Conservation (phyloP, 2,888 invertebrate species). For the Metalampra italica region DNA sequence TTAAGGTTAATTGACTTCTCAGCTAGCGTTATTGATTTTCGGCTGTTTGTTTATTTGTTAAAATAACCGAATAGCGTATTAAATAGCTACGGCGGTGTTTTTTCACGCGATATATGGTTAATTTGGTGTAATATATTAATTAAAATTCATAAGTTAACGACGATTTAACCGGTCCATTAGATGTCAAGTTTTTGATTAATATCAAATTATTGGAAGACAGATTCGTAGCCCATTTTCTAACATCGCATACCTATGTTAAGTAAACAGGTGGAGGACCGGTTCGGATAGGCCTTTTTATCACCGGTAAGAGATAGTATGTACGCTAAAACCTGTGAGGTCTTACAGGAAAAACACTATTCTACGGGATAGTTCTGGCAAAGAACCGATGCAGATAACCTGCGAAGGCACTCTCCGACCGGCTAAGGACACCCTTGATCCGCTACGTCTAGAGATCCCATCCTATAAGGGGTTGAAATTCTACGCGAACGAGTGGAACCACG, state of each 20-base stretch:
- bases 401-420: no score
- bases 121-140: neutral
- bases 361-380: no score
- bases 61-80: conserved; percentile 29
- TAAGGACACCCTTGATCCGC: no score
- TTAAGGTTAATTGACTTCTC: conserved; percentile 60
- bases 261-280: conserved; percentile 9
- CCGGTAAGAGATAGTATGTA: neutral
- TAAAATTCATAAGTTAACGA: neutral
- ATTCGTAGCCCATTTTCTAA: conserved; percentile 4
- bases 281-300: neutral
- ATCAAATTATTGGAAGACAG: neutral
- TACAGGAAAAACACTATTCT: no score
- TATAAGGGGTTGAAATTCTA: no score
- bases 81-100: conserved; percentile 16
- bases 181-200: neutral
- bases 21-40: conserved; percentile 45
- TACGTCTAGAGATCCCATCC: no score
- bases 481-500: no score
- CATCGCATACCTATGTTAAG: conserved; percentile 4
- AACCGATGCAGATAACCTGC: no score
- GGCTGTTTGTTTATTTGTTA: conserved; percentile 39
- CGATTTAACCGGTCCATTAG: neutral
- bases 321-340: neutral
- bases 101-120: conserved; percentile 18